A percentile compares a stretch with the other conserved stretches of the same genome.
phyloP scores from a whole-genome alignment of 2,113 vertebrate species.

The Tragulus kanchil region DNA sequence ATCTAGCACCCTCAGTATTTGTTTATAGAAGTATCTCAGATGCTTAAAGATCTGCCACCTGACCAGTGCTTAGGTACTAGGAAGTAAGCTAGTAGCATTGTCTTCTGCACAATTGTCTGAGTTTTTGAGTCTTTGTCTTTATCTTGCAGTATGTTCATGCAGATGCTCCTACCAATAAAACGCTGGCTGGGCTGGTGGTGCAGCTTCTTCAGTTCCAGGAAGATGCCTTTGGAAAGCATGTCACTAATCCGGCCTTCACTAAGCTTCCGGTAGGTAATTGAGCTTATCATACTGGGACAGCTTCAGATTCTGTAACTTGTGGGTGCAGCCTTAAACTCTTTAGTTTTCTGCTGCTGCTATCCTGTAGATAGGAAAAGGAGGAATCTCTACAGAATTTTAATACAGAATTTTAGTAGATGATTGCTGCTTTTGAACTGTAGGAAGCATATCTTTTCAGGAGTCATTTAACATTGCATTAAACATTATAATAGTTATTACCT shows the following conservation, averaged over 20 bases:
- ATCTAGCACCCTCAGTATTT: neutral
- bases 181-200: constrained; percentile 95
- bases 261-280: constrained; percentile 95
- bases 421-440: neutral
- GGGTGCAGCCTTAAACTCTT: neutral
- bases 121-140: constrained; percentile 24
- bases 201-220: constrained; percentile 99
- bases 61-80: neutral
- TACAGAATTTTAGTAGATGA: neutral
- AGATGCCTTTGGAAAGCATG: constrained; percentile 97
- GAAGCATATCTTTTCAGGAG: neutral
- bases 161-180: constrained; percentile 97
- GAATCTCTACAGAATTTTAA: neutral
- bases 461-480: neutral
- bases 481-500: too few relatives aligned
- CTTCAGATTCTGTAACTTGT: neutral
- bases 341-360: neutral
- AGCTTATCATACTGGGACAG: neutral
- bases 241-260: constrained; percentile 98
- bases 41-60: neutral
- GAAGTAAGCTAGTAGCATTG: neutral
- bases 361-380: neutral
- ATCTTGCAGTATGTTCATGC: constrained; percentile 95
- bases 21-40: constrained; percentile 8
- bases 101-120: neutral